Base-by-base conservation (phyloP, 1,140 invertebrate species). In the Dendrolimus kikuchii region DNA sequence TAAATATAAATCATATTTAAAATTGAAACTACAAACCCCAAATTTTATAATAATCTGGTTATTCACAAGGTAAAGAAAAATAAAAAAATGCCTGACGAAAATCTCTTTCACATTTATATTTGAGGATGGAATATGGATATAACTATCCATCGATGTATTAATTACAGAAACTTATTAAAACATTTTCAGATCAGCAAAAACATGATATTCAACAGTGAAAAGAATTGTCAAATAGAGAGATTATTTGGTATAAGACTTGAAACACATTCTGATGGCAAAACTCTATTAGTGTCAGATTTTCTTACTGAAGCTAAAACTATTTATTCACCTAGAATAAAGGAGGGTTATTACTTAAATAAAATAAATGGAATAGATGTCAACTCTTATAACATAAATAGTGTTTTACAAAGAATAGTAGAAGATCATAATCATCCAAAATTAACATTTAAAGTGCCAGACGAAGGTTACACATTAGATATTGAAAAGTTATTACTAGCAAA, bases 201-300 rank as follows among this genome's bases (percentile, higher is more conserved):
- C 53, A 81, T 81, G 71, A 83, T 77, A 62, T 86, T 83, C 46
- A 74, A 54, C 46, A 86, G 81, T 68, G 81, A 86, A 55, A 86
- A 83, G 49, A 79, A 83, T 49, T 86, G 83, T 49, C 74, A 83
- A 65, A 71, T 86, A 58, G 91, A 92, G 82, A 90, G 90, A 56
- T 68, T 88, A 4, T 89, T 94, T 66, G 93, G 93, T 40, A 89
- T 94, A 8, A 91, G 89, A 43, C 87, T 92, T 9, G 89, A 90
- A 51, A 87, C 89, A 23, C 90, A 92, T 69, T 86, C 89, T 7
- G 90, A 92, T 77, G 90, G 91, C 51, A 86, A 89, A 49, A 88
- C 90, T 63, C 87, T 93, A 45, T 90, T 93, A 80, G 89, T 94
- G 9, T 88, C 90, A 43, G 91, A 92, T 55, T 91, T 93, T 68